These are phyloP conservation scores for Aethina tumida DNA, from an alignment of 1,140 invertebrate genomes.

Conservation along the genomic window DNA sequence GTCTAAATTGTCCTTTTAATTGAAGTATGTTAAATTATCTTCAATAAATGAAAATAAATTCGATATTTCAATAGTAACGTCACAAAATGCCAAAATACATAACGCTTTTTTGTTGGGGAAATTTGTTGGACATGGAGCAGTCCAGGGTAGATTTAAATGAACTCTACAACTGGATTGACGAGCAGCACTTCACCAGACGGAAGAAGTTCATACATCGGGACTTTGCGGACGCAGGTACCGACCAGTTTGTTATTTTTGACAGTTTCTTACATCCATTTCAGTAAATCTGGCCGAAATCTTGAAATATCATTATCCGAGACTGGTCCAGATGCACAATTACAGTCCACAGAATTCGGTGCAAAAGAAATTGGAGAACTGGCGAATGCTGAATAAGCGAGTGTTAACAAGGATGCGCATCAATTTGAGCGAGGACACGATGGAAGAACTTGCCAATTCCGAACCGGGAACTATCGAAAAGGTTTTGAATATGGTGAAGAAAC, in stretches of 20 bases:
- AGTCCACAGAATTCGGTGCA: conserved; percentile 51
- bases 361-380: conserved; percentile 65
- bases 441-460: conserved; percentile 47
- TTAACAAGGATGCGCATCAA: conserved; percentile 52
- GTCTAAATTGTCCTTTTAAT: no score
- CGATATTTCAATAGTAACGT: no score
- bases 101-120: no score
- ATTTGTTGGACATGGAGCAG: no score
- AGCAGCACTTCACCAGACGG: conserved; percentile 48
- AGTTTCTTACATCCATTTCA: no score
- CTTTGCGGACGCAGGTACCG: conserved; percentile 68
- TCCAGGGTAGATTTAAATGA: conserved; percentile 35
- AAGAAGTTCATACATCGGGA: conserved; percentile 59
- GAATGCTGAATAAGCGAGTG: conserved; percentile 60
- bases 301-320: conserved; percentile 56
- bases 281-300: conserved; percentile 66
- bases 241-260: no score
- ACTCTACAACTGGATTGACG: conserved; percentile 54
- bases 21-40: no score
- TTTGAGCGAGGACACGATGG: conserved; percentile 47
- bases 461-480: conserved; percentile 55
- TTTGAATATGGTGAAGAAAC: conserved; percentile 41
- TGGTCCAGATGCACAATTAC: conserved; percentile 67
- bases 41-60: no score
- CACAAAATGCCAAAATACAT: no score